A percentile compares a stretch with the other conserved stretches of the same genome.
These are phyloP conservation scores for Molossus molossus DNA, from an alignment of 2,797 vertebrate genomes.

Conservation along the genomic window DNA sequence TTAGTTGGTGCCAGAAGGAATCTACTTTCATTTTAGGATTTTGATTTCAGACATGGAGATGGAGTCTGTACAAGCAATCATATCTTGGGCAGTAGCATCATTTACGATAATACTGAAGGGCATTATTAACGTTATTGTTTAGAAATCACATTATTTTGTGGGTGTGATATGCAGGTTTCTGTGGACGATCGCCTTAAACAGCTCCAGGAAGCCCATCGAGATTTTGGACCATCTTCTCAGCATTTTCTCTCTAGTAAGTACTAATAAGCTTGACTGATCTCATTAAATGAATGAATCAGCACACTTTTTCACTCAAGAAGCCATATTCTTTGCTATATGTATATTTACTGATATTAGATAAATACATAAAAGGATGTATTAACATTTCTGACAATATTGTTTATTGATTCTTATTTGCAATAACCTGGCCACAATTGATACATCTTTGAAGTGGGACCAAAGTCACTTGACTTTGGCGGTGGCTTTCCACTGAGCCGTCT, in stretches of 20 bases:
- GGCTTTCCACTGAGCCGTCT: background rate
- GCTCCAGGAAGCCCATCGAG: conserved; percentile 96
- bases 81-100: background rate
- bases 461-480: background rate
- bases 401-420: conserved; percentile 33
- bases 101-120: conserved; percentile 9
- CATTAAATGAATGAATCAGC: background rate
- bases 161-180: conserved; percentile 91
- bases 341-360: background rate
- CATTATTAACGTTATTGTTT: background rate
- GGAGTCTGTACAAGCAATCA: background rate
- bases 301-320: background rate
- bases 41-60: background rate
- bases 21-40: background rate
- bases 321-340: background rate
- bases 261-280: background rate
- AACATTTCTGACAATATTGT: background rate
- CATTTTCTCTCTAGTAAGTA: conserved; percentile 98
- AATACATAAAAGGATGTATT: background rate
- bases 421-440: background rate
- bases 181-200: conserved; percentile 97
- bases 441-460: background rate
- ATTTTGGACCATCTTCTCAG: conserved; percentile 97
- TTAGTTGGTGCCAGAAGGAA: background rate
- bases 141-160: conserved; percentile 17